These are phyloP conservation scores for Stegastes partitus DNA, from an alignment of 2,113 vertebrate species.

Conservation along the genomic window DNA sequence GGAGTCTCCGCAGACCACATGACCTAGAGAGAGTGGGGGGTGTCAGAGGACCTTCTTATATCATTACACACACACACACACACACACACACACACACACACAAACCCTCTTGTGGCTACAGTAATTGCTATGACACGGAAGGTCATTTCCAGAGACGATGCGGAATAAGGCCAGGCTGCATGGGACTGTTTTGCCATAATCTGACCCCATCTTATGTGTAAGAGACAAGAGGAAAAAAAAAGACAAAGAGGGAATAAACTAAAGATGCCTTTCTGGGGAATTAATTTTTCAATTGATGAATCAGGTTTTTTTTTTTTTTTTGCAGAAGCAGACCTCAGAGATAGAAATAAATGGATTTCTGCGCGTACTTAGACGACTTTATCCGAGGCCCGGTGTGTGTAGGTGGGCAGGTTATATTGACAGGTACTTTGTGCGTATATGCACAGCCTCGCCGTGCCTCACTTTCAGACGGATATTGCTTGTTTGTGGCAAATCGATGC, in stretches of 20 bases:
- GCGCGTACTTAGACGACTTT: conserved; percentile 18
- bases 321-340: neutral
- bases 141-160: conserved; percentile 77
- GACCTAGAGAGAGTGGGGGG: conserved; percentile 71
- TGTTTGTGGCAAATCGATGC: conserved; percentile 75
- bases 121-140: conserved; percentile 80
- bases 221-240: neutral
- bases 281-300: neutral
- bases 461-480: conserved; percentile 59
- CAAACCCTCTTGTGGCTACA: conserved; percentile 63
- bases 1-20: conserved; percentile 72
- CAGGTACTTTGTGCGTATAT: conserved; percentile 45
- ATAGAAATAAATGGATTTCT: conserved; percentile 13
- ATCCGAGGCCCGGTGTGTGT: conserved; percentile 40
- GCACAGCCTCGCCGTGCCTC: conserved; percentile 22
- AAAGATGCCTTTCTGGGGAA: neutral
- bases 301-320: neutral
- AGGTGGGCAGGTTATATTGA: conserved; percentile 56
- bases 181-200: conserved; percentile 68
- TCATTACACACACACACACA: conserved; percentile 60
- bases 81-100: conserved; percentile 40
- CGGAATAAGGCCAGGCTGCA: conserved; percentile 72
- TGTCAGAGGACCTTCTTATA: conserved; percentile 77
- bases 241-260: conserved; percentile 9
- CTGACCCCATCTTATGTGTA: conserved; percentile 61